Percentiles rank a stretch among this genome's conserved stretches.
These are phyloP conservation scores for Hydrochoerus hydrochaeris DNA, from an alignment of 2,113 vertebrate species.

Conservation along the genomic window DNA sequence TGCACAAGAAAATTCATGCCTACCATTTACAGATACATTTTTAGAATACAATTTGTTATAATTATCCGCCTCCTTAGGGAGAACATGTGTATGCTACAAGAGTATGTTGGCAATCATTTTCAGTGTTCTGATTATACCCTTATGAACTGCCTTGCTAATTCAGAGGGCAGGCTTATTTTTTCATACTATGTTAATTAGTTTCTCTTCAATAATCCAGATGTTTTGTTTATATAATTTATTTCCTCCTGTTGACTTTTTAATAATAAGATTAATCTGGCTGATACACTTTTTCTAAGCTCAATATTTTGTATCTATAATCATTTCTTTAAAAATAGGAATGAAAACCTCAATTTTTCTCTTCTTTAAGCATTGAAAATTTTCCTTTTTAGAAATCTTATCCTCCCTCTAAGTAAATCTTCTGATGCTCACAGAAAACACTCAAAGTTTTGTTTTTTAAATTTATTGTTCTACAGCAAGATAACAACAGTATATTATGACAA, in stretches of 20 bases:
- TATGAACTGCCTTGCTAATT: constrained; percentile 64
- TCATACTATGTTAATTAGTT: constrained; percentile 68
- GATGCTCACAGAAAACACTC: background rate
- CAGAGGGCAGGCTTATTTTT: constrained; percentile 51
- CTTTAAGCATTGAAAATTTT: background rate
- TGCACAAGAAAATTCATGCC: constrained; percentile 38
- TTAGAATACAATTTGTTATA: constrained; percentile 77
- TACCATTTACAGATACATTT: constrained; percentile 68
- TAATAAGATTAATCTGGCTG: constrained; percentile 72
- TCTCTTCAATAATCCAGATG: constrained; percentile 73
- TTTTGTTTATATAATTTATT: constrained; percentile 75
- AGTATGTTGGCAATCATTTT: constrained; percentile 60
- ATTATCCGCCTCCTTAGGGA: constrained; percentile 72
- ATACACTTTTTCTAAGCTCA: background rate
- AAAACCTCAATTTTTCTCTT: background rate
- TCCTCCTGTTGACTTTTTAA: constrained; percentile 72
- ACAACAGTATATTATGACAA: background rate
- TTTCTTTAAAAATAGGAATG: constrained; percentile 25
- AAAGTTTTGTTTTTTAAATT: background rate
- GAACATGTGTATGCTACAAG: constrained; percentile 58
- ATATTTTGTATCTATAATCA: constrained; percentile 52
- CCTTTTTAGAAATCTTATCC: background rate
- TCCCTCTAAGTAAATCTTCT: background rate
- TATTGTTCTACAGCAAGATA: background rate
- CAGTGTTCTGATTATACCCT: constrained; percentile 70